phyloP scores from a whole-genome alignment of 2,888 invertebrate genomes.

The Calliopum simillimum region DNA sequence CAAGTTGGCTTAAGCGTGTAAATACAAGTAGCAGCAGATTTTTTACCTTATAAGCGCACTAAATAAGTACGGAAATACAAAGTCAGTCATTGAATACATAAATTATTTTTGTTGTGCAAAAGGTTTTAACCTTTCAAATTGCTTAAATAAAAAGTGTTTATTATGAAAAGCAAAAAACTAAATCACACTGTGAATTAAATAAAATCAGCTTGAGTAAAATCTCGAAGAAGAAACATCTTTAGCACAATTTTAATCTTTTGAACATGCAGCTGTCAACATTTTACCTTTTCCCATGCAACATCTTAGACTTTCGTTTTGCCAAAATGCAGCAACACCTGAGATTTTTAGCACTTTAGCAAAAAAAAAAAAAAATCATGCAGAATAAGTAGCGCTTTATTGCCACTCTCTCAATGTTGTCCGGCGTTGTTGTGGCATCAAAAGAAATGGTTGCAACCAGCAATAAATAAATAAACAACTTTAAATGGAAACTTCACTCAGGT shows the following conservation, averaged over 20 bases:
- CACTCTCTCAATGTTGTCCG: not conserved
- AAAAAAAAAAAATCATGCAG: not conserved
- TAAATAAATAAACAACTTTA: slow-evolving; percentile 31
- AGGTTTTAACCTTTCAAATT: too few relatives aligned
- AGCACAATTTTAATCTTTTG: slow-evolving; percentile 23
- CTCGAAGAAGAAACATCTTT: slow-evolving; percentile 18
- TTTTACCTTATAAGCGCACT: not conserved
- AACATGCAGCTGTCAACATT: slow-evolving; percentile 5
- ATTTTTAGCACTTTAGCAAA: slow-evolving; percentile 14
- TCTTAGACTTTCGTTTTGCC: too few relatives aligned
- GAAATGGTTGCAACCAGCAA: slow-evolving; percentile 13
- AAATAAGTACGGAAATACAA: not conserved
- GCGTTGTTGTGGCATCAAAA: not conserved
- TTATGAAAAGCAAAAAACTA: too few relatives aligned
- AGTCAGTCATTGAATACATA: not conserved
- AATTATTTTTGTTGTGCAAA: too few relatives aligned
- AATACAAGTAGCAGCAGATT: not conserved
- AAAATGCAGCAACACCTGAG: slow-evolving; percentile 1
- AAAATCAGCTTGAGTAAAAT: slow-evolving; percentile 13
- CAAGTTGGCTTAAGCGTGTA: not conserved
- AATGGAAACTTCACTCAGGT: slow-evolving; percentile 2
- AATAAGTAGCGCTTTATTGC: not conserved
- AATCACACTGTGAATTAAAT: too few relatives aligned
- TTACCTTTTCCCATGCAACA: too few relatives aligned
- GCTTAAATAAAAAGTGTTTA: too few relatives aligned